Evolutionary conservation across 1,140 invertebrate species (phyloP).

Genomic region (Neodiprion fabricii): DNA sequence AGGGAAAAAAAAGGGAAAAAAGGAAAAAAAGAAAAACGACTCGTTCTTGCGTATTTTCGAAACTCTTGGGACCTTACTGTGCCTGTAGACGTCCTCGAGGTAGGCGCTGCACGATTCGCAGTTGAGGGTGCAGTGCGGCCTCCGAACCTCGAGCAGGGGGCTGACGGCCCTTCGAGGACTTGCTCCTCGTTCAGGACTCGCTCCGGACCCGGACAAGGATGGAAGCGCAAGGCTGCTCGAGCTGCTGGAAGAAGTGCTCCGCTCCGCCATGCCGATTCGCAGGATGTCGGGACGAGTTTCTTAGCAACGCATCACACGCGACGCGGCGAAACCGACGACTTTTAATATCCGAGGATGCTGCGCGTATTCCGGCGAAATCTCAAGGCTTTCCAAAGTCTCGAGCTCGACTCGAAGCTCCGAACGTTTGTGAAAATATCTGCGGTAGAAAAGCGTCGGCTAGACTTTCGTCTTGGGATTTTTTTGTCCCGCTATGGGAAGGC

Average conservation of each 20-base stretch:
- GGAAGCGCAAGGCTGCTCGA: slow-evolving; percentile 51
- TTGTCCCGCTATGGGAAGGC: too few relatives aligned
- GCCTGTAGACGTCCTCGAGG: slow-evolving; percentile 73
- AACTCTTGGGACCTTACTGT: slow-evolving; percentile 59
- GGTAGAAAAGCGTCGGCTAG: too few relatives aligned
- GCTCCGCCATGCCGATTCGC: slow-evolving; percentile 41
- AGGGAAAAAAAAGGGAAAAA: too few relatives aligned
- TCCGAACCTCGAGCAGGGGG: slow-evolving; percentile 70
- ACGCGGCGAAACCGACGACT: too few relatives aligned
- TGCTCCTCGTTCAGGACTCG: slow-evolving; percentile 53
- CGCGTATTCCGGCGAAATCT: background rate
- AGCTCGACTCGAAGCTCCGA: too few relatives aligned
- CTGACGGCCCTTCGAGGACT: slow-evolving; percentile 71
- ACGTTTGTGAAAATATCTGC: too few relatives aligned
- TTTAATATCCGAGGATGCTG: background rate
- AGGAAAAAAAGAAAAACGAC: too few relatives aligned
- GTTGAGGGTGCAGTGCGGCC: slow-evolving; percentile 76
- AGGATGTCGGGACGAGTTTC: background rate
- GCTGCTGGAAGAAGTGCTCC: slow-evolving; percentile 45
- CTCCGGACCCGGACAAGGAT: slow-evolving; percentile 38
- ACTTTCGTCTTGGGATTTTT: too few relatives aligned
- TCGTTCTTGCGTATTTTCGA: background rate
- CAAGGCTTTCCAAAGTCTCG: background rate
- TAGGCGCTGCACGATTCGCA: slow-evolving; percentile 73
- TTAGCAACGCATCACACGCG: background rate